Percentiles rank a stretch among this genome's conserved stretches.
Evolutionary conservation across 2,888 invertebrate species (phyloP).

Genomic region (Atethmia centrago): DNA sequence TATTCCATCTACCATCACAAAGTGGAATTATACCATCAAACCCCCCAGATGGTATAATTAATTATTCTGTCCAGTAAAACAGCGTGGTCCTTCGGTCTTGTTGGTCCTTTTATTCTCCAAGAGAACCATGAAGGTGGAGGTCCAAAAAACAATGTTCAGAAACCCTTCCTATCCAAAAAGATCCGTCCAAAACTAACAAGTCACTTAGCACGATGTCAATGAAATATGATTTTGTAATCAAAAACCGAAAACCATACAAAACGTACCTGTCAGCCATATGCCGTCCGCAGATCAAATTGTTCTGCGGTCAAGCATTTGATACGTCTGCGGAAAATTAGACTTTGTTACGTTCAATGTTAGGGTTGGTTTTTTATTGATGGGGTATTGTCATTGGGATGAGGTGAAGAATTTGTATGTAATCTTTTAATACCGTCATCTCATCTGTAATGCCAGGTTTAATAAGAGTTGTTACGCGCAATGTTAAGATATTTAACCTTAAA

Average conservation of each 20-base stretch:
- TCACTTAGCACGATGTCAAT: conserved; percentile 31
- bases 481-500: conserved; percentile 16
- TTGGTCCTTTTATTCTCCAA: conserved; percentile 6
- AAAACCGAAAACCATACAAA: conserved; percentile 75
- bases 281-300: conserved; percentile 73
- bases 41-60: background rate
- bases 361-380: conserved; percentile 11
- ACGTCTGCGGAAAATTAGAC: background rate
- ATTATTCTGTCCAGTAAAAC: background rate
- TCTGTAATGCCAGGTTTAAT: conserved; percentile 63
- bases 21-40: too few species aligned
- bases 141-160: background rate
- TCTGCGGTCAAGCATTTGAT: conserved; percentile 69
- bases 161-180: conserved; percentile 3
- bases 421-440: conserved; percentile 52
- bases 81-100: background rate
- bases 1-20: too few species aligned
- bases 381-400: conserved; percentile 13
- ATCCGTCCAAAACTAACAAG: conserved; percentile 11
- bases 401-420: conserved; percentile 64
- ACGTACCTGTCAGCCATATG: conserved; percentile 77
- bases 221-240: conserved; percentile 62
- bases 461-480: background rate
- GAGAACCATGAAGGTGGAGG: background rate
- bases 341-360: fast-evolving